Evolutionary conservation across 2,113 vertebrate genomes (phyloP).

Genomic region (Tylochromis polylepis): DNA sequence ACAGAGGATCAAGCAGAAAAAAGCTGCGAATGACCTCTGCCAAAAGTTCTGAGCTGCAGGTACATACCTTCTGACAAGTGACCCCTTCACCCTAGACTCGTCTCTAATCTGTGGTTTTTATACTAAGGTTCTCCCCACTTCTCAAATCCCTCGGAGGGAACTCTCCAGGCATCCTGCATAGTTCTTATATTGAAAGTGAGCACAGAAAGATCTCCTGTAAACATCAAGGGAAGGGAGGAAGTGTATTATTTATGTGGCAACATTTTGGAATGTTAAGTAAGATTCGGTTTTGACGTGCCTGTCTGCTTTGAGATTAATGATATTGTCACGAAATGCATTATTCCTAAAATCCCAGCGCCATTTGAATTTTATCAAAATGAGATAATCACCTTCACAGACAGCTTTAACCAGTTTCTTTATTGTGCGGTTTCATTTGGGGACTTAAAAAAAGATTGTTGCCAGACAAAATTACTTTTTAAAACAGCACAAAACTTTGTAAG

Average conservation of each 20-base stretch:
- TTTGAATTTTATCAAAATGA: not conserved
- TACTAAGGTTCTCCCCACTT: not conserved
- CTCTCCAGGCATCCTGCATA: not conserved
- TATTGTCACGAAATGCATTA: not conserved
- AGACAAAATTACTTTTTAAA: not conserved
- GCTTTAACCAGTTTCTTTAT: not conserved
- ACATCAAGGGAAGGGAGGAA: not conserved
- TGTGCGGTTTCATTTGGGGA: not conserved
- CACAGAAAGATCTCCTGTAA: not conserved
- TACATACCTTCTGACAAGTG: conserved; percentile 45
- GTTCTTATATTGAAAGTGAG: conserved; percentile 14
- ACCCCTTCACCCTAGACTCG: not conserved
- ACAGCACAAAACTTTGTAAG: not conserved
- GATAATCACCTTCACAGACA: not conserved
- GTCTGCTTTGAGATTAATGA: not conserved
- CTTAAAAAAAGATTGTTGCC: not conserved
- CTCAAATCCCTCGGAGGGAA: not conserved
- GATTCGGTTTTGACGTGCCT: not conserved
- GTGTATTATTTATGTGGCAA: not conserved
- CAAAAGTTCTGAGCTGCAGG: conserved; percentile 58
- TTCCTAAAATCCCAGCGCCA: not conserved
- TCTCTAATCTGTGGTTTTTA: conserved; percentile 18
- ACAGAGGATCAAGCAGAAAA: not conserved
- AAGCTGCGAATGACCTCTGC: not conserved
- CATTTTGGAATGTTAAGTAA: not conserved